Conservation (phyloP, 2,113 vertebrate species). For the Meriones unguiculatus region DNA sequence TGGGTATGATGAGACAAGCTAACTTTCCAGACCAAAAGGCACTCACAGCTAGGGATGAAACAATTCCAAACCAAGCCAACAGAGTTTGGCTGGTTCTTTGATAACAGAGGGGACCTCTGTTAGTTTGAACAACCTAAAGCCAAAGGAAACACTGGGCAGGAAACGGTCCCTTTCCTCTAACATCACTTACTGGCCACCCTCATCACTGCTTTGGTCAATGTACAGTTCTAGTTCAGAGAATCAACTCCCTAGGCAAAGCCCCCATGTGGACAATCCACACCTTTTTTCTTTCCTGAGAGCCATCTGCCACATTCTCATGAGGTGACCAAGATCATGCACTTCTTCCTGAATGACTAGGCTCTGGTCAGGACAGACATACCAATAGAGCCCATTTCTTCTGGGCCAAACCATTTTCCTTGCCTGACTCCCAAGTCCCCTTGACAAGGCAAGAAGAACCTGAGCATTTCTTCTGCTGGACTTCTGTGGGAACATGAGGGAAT, state of each 20-base stretch:
- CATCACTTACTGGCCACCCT: constrained; percentile 55
- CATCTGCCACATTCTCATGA: constrained; percentile 78
- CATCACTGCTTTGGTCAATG: constrained; percentile 53
- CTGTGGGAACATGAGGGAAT: constrained; percentile 77
- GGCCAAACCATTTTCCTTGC: constrained; percentile 74
- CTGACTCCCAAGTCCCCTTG: constrained; percentile 74
- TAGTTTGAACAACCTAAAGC: constrained; percentile 63
- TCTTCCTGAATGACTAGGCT: constrained; percentile 77
- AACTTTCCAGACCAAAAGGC: constrained; percentile 90
- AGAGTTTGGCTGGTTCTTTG: constrained; percentile 65
- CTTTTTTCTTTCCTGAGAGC: constrained; percentile 84
- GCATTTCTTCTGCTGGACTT: constrained; percentile 74
- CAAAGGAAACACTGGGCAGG: constrained; percentile 51
- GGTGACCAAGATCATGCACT: constrained; percentile 48
- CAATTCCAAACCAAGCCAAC: constrained; percentile 79
- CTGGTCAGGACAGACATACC: constrained; percentile 58
- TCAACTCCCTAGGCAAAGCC: constrained; percentile 85
- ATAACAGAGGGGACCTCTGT: constrained; percentile 67
- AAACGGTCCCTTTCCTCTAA: constrained; percentile 33
- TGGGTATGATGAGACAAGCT: constrained; percentile 88
- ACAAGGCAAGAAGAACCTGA: constrained; percentile 79
- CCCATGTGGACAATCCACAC: constrained; percentile 84
- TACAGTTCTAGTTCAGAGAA: constrained; percentile 62
- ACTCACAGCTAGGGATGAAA: constrained; percentile 89
- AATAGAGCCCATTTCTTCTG: constrained; percentile 61